phyloP scores from a whole-genome alignment of 2,113 vertebrate species.

The Hassar affinis region DNA sequence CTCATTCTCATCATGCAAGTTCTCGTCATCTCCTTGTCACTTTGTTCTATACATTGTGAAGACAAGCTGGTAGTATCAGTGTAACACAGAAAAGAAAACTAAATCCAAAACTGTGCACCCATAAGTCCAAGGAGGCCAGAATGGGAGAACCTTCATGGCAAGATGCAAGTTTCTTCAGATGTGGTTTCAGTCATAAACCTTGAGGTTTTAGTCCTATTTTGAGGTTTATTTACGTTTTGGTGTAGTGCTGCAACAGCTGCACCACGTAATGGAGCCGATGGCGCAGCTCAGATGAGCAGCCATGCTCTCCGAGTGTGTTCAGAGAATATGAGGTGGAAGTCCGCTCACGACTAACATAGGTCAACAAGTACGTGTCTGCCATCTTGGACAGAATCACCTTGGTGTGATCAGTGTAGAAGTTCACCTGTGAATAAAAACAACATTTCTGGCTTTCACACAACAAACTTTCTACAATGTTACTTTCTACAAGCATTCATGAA shows the following conservation, averaged over 20 bases:
- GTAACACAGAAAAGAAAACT: constrained; percentile 22
- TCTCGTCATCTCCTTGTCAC: constrained; percentile 3
- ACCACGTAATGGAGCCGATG: constrained; percentile 85
- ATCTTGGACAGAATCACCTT: constrained; percentile 94
- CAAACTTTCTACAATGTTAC: too few species aligned
- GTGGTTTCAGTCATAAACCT: not conserved
- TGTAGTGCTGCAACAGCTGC: constrained; percentile 85
- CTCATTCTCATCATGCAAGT: constrained; percentile 3
- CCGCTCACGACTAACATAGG: constrained; percentile 90
- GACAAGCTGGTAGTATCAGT: constrained; percentile 66
- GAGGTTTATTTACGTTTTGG: constrained; percentile 68
- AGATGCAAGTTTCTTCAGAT: constrained; percentile 40
- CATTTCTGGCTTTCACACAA: too few species aligned
- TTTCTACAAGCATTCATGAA: not conserved
- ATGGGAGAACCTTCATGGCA: constrained; percentile 50
- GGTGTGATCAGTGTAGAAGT: constrained; percentile 96
- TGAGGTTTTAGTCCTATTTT: constrained; percentile 23
- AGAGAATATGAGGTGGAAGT: constrained; percentile 87
- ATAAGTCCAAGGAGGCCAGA: constrained; percentile 59
- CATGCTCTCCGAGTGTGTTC: constrained; percentile 81
- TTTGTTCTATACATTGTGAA: constrained; percentile 57
- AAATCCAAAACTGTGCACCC: constrained; percentile 55
- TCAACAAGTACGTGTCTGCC: constrained; percentile 85
- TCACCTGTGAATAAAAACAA: constrained; percentile 76
- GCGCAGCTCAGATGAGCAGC: constrained; percentile 85